Conservation (phyloP, 2,113 vertebrate species). For the Microcebus tavaratra region DNA sequence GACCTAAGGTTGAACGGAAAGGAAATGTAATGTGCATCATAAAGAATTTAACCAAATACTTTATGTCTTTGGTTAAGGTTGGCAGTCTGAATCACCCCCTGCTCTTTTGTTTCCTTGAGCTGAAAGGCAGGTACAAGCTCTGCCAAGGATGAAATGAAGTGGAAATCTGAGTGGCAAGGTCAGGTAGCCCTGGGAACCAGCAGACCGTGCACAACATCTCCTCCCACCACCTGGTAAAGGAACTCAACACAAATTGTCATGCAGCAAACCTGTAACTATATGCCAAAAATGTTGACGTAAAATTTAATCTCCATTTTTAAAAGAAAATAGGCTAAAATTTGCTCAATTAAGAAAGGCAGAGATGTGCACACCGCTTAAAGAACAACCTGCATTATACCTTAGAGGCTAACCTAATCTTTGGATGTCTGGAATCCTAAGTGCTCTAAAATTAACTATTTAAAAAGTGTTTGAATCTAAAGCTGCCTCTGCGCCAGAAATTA, state of each 20-base stretch:
- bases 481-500: neutral
- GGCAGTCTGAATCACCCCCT: neutral
- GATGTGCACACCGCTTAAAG: neutral
- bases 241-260: neutral
- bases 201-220: neutral
- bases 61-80: neutral
- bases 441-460: neutral
- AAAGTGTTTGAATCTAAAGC: neutral
- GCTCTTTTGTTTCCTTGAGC: slow-evolving; percentile 16
- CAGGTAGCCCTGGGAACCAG: neutral
- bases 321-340: neutral
- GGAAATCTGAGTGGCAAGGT: slow-evolving; percentile 38
- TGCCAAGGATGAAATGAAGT: slow-evolving; percentile 34
- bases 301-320: neutral
- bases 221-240: neutral
- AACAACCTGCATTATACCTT: neutral
- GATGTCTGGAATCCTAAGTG: neutral
- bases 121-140: neutral
- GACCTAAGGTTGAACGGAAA: neutral
- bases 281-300: neutral
- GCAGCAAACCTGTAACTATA: neutral
- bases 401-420: neutral
- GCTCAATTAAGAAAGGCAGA: neutral
- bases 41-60: neutral
- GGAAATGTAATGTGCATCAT: neutral